These are phyloP conservation scores for Drosophila cardini DNA, from an alignment of 1,140 invertebrate species.

Conservation along the genomic window DNA sequence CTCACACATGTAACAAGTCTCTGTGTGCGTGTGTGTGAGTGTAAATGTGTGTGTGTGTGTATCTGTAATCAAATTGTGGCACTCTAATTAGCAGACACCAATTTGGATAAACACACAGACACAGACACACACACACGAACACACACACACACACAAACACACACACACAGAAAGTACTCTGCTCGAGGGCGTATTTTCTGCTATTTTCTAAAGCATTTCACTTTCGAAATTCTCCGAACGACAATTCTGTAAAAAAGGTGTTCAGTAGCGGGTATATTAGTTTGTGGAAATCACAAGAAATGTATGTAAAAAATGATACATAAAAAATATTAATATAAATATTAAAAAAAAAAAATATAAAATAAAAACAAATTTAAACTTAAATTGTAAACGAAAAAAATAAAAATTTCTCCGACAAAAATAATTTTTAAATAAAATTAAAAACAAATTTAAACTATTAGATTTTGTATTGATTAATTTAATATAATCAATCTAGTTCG, in stretches of 20 bases:
- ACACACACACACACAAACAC: neutral
- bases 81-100: slow-evolving; percentile 73
- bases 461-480: no score
- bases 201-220: slow-evolving; percentile 56
- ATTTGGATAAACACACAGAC: slow-evolving; percentile 49
- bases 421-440: no score
- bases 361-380: no score
- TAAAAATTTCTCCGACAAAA: no score
- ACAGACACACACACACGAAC: neutral
- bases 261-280: slow-evolving; percentile 1
- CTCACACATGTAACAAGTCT: slow-evolving; percentile 1
- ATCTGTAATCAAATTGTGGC: slow-evolving; percentile 63
- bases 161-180: neutral
- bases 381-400: no score
- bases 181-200: slow-evolving; percentile 32
- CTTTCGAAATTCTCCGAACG: slow-evolving; percentile 52
- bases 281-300: neutral
- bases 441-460: no score
- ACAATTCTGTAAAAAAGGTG: neutral
- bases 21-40: slow-evolving; percentile 8
- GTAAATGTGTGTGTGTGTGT: slow-evolving; percentile 30
- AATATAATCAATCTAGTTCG: no score
- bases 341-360: no score
- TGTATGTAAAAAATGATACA: no score
- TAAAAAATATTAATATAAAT: neutral